A percentile compares a stretch with the other conserved stretches of the same genome.
These are phyloP conservation scores for Drosophila leonis DNA, from an alignment of 2,888 invertebrate genomes.

Conservation along the genomic window DNA sequence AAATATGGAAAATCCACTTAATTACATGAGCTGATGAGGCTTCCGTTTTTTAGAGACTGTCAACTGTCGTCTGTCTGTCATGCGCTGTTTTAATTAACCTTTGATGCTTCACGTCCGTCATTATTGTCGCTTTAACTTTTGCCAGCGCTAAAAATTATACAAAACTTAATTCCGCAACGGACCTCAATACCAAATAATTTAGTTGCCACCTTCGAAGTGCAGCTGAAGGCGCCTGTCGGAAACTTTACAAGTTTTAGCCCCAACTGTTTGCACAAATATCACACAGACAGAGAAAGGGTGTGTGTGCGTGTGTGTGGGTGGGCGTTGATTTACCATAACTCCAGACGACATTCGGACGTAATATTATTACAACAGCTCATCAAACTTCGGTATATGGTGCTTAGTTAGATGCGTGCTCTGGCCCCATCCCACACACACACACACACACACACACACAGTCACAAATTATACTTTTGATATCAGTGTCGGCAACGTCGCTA, in stretches of 20 bases:
- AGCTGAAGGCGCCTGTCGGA: conserved; percentile 70
- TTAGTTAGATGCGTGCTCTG: conserved; percentile 43
- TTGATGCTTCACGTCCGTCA: conserved; percentile 30
- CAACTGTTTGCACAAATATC: conserved; percentile 70
- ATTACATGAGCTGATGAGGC: conserved; percentile 25
- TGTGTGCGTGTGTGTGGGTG: conserved; percentile 4
- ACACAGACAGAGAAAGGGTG: conserved; percentile 14
- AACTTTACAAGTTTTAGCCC: conserved; percentile 71
- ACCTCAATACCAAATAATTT: conserved; percentile 72
- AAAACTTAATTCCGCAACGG: conserved; percentile 43
- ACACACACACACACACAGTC: conserved; percentile 9
- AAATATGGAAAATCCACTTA: conserved; percentile 40
- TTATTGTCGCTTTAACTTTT: conserved; percentile 48
- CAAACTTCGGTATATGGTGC: conserved; percentile 56
- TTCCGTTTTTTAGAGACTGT: conserved; percentile 5
- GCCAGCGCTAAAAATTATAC: conserved; percentile 49
- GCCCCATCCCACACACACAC: conserved; percentile 3
- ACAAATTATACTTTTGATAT: conserved; percentile 45
- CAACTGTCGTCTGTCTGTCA: conserved; percentile 5
- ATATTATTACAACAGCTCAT: conserved; percentile 79
- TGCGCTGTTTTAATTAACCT: conserved; percentile 43
- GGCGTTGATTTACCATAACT: conserved; percentile 66
- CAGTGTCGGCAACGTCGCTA: conserved; percentile 57
- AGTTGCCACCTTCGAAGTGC: conserved; percentile 68
- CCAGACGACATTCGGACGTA: conserved; percentile 74